Evolutionary conservation across 1,140 invertebrate genomes (phyloP), one percentile per base, ranked within the genome.

Genomic region (Drosophila ananassae): DNA sequence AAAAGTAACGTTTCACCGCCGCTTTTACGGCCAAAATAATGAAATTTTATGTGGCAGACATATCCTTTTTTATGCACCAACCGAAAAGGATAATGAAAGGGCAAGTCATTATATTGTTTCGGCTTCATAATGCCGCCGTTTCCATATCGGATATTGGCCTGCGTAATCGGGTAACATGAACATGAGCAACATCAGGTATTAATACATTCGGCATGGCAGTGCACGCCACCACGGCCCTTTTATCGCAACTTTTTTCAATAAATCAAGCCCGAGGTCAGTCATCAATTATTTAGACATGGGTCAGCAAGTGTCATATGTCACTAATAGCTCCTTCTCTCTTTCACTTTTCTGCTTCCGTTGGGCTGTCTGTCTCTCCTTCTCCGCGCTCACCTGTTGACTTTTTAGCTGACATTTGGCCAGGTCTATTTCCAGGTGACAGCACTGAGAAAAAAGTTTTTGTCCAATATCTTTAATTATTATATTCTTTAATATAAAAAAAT

Each of bases 211-310:
- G 44, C 51, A 62, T 34, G 46, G 25, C 47, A 17, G 9, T 17
- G 41, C 13, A 44, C 41, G 41, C 28, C 37, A 24, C 28, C 37
- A 24, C 63, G 25, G 46, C 28, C 21, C 30, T 53, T 55, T 17
- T 54, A 54, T 46, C 56, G 57, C 53, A 69, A 34, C 69, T 73
- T 66, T 87, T 60, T 78, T 76, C 81, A 81, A 85, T 85, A 85
- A 87, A 87, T 87, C 81, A 69, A 81, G 78, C 78, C 82, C 82
- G 78, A 81, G 81, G 81, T 68, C 81, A 75, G 48, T 34, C 62
- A 81, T 85, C 73, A 87, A 87, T 85, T 87, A 85, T 85, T 85
- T 52, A 83, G 60, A 75, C 72, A 66, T 57, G 53, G 72, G 72
- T 74, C 71, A 75, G 72, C 60, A 54, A 75, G 72, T 75, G 72